Conservation (phyloP, 2,113 vertebrate genomes). For the Oryzias celebensis region DNA sequence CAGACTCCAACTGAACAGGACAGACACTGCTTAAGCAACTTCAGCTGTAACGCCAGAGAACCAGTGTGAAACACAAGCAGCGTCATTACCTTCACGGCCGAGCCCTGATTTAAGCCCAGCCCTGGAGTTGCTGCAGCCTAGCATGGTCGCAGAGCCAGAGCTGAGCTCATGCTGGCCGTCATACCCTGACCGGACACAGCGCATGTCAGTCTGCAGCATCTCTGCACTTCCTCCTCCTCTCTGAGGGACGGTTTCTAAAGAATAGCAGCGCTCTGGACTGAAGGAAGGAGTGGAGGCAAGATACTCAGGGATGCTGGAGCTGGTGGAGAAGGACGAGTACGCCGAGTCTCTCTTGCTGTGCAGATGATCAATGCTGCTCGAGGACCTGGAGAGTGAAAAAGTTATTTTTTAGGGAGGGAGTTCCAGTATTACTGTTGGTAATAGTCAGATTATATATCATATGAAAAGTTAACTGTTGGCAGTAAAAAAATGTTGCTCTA, state of each 20-base stretch:
- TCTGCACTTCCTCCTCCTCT: constrained; percentile 67
- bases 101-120: not conserved
- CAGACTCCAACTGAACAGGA: constrained; percentile 47
- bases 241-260: constrained; percentile 76
- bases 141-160: constrained; percentile 23
- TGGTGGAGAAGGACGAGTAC: constrained; percentile 96
- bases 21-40: not conserved
- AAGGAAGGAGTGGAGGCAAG: constrained; percentile 63
- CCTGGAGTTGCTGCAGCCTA: constrained; percentile 31
- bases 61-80: not conserved
- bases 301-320: constrained; percentile 91
- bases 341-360: constrained; percentile 96
- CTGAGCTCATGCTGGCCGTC: constrained; percentile 67
- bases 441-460: no score
- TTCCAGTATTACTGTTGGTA: no score
- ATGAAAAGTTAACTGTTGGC: no score
- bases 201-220: constrained; percentile 86
- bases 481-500: no score
- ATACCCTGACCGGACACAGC: constrained; percentile 83
- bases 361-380: constrained; percentile 92
- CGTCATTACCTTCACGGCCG: constrained; percentile 39
- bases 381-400: constrained; percentile 81
- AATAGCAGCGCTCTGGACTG: constrained; percentile 82
- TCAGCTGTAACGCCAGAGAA: not conserved
- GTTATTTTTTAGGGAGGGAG: not conserved